Evolutionary conservation across 2,888 invertebrate genomes (phyloP), one percentile per base, ranked within the genome.

Genomic region (Protodeltote pygarga): DNA sequence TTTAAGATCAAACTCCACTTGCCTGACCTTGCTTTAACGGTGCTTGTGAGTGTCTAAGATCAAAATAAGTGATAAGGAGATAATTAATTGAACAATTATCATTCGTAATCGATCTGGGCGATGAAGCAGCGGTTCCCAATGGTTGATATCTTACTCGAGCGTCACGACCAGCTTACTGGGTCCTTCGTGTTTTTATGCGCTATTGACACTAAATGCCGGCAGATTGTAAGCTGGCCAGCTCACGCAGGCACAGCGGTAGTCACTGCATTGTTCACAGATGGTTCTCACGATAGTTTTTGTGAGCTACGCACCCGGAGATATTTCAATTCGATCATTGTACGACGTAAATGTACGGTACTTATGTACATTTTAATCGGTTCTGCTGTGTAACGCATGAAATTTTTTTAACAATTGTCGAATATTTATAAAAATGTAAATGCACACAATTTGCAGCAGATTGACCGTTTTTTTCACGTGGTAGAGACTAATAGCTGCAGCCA

Each of bases 241-340:
- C 77, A 74, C 76, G 78, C 68, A 64, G 70, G 20, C 66, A 51
- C 58, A 59, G 67, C 77, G 75, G 76, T 71, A 75, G 76, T 71
- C 72, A 58, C 23, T 24, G 71, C 61, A 84, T 86, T 86, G 85
- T 86, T 67, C 76, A 60, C 65, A 64, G 71, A 73, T 66, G 65
- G 76, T 87, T 87, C 86, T 86, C 86, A 86, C 86, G 86, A 77
- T 77, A 65, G 73, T 85, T 86, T 87, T 87, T 86, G 52, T 82
- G 76, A 72, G 68, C 71, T 70, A 74, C 62, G 78, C 83, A 82
- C 80, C 82, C 82, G 75, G 65, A 80, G 78, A 66, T 81, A 79
- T 84, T 82, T 77, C 79, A 66, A 74, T 79, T 76, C 73, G 75
- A 79, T 81, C 72, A 77, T 74, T 78, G 73, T 78, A 75, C 76